Base-by-base conservation (phyloP, 2,113 vertebrate species). In the Nibea albiflora region DNA sequence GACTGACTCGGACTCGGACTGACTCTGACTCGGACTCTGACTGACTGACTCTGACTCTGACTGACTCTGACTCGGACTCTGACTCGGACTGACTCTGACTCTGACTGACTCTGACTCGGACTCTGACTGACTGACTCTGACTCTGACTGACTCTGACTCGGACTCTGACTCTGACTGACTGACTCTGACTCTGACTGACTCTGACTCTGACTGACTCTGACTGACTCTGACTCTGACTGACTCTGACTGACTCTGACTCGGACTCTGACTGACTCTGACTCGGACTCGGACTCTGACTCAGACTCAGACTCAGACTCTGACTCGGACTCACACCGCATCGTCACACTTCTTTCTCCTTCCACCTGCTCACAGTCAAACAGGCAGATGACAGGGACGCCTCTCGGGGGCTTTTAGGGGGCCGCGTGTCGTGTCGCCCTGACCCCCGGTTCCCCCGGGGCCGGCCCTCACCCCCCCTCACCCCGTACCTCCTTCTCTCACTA, bases 301-400 rank as follows among this genome's bases (percentile, higher is more conserved):
- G 12, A 26, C 24, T 26, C 24, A 2, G 24, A 26, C 24, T 26
- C 24, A 2, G 24, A 26, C 1, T 26, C 24, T 26, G 24, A 26
- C 24, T 26, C 24, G 24, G 24, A 2, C 24, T 26, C 28, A 28
- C 5, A 28, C 17, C 15, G 53, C 64, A 24, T 44, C 44, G 0
- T 57, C 71, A 16, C n/a, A 5, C 6, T 73, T 3, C 3, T 17
- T 35, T 42, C 20, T 53, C 16, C 22, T 5, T 24, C 5, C 88
- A 76, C 72, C 76, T 81, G 72, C 78, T 74, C 67, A 69, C 67
- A 69, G 50, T 17, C 76, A 56, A 74, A 79, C 72, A 15, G 74
- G 83, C 86, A 85, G 91, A 88, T 76, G 85, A 89, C 84, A 61
- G 53, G 78, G 88, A 64, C 16, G 42, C 76, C 85, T 78, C 85